phyloP scores from a whole-genome alignment of 2,888 invertebrate genomes.

The Acronicta psi region DNA sequence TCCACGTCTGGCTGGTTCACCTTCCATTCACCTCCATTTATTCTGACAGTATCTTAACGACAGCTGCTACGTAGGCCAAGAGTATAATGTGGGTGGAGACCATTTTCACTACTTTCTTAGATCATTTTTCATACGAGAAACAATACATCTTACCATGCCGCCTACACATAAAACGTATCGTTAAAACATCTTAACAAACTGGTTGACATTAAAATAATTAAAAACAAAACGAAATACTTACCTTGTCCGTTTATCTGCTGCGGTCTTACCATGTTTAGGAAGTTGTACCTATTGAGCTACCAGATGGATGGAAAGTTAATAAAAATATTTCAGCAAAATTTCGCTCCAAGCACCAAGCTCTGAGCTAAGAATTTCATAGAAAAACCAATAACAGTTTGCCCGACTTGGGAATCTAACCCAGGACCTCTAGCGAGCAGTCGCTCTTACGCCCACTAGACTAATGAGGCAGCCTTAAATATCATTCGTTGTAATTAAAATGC shows the following conservation, averaged over 20 bases:
- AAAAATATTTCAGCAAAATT: not conserved
- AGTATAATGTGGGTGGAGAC: slow-evolving; percentile 36
- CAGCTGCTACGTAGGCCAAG: slow-evolving; percentile 29
- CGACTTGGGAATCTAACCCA: no score
- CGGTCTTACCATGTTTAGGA: slow-evolving; percentile 20
- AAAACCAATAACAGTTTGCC: no score
- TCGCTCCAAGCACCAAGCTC: no score
- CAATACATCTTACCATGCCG: slow-evolving; percentile 44
- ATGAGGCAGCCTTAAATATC: no score
- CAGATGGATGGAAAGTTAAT: not conserved
- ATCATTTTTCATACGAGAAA: slow-evolving; percentile 50
- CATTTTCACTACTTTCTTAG: slow-evolving; percentile 48
- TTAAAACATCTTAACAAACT: slow-evolving; percentile 57
- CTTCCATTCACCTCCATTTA: slow-evolving; percentile 41
- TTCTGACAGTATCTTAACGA: slow-evolving; percentile 31
- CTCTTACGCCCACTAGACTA: no score
- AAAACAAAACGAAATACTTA: slow-evolving; percentile 46
- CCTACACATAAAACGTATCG: slow-evolving; percentile 50
- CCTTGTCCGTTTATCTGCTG: slow-evolving; percentile 15
- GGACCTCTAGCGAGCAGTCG: no score
- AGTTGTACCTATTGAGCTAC: slow-evolving; percentile 9
- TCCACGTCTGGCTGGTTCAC: slow-evolving; percentile 42
- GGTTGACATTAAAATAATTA: slow-evolving; percentile 56
- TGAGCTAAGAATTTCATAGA: no score
- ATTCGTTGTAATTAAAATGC: slow-evolving; percentile 8